A percentile compares a stretch with the other conserved stretches of the same genome.
These are phyloP conservation scores for Minunthozetes semirufus DNA, from an alignment of 2,888 invertebrate species.

Conservation along the genomic window DNA sequence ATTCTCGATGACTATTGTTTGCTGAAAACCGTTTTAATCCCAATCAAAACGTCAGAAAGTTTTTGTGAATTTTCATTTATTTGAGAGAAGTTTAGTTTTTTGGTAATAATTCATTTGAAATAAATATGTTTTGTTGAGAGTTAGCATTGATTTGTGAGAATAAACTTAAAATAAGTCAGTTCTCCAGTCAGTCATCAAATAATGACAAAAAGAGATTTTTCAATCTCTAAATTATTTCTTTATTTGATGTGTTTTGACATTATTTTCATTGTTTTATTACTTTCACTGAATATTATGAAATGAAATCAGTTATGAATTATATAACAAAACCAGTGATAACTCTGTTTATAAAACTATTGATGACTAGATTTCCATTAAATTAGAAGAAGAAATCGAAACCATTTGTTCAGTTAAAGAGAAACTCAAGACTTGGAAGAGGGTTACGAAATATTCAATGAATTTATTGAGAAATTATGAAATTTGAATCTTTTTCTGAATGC, in stretches of 20 bases:
- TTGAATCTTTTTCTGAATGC: not conserved
- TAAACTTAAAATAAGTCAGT: not conserved
- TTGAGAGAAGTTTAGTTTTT: too few species aligned
- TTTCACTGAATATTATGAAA: not conserved
- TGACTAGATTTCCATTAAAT: not conserved
- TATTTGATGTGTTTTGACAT: not conserved
- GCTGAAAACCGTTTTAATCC: too few species aligned
- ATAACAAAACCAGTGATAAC: not conserved
- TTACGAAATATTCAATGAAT: not conserved
- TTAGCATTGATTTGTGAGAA: not conserved
- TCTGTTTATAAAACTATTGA: constrained; percentile 1
- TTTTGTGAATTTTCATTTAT: too few species aligned
- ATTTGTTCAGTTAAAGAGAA: not conserved
- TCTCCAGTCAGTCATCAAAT: not conserved
- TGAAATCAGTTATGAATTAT: not conserved
- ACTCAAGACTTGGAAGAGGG: not conserved
- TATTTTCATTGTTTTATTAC: constrained; percentile 4
- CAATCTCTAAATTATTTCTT: not conserved
- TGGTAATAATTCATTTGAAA: not conserved
- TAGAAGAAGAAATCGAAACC: not conserved
- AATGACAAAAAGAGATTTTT: not conserved
- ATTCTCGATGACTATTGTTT: too few species aligned
- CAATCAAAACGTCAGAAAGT: too few species aligned
- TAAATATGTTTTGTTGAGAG: not conserved
- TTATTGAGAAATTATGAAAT: not conserved